Percentiles rank a stretch among this genome's conserved stretches.
These are phyloP conservation scores for Eutolmus rufibarbis DNA, from an alignment of 2,888 invertebrate genomes.

Conservation along the genomic window DNA sequence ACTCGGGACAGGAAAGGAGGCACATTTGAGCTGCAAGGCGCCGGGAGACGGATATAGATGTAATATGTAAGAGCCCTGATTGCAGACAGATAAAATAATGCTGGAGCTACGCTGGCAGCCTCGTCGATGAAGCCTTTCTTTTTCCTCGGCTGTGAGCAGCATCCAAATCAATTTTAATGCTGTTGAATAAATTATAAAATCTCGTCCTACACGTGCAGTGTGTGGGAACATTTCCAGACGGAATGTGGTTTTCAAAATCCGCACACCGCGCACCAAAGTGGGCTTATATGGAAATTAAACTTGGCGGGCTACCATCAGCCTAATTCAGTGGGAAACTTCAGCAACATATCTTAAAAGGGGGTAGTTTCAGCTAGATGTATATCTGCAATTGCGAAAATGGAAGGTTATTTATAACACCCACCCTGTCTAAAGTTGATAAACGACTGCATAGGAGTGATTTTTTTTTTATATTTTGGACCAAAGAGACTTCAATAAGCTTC, in stretches of 20 bases:
- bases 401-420: neutral
- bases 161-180: neutral
- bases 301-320: neutral
- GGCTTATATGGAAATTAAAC: neutral
- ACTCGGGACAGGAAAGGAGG: neutral
- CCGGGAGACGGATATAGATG: neutral
- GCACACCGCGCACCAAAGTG: neutral
- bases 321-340: neutral
- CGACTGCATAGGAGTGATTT: neutral
- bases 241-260: neutral
- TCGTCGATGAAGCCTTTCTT: neutral
- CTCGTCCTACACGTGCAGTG: neutral
- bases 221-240: neutral
- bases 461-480: neutral
- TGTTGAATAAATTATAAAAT: neutral
- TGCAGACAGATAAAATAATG: neutral
- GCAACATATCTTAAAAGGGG: neutral
- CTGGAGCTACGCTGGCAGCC: neutral
- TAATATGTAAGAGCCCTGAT: neutral
- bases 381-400: neutral
- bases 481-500: neutral
- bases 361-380: neutral
- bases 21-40: neutral
- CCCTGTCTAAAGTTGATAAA: neutral
- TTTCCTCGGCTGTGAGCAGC: neutral